phyloP scores from a whole-genome alignment of 1,140 invertebrate genomes.

The Heliconius hermathena region DNA sequence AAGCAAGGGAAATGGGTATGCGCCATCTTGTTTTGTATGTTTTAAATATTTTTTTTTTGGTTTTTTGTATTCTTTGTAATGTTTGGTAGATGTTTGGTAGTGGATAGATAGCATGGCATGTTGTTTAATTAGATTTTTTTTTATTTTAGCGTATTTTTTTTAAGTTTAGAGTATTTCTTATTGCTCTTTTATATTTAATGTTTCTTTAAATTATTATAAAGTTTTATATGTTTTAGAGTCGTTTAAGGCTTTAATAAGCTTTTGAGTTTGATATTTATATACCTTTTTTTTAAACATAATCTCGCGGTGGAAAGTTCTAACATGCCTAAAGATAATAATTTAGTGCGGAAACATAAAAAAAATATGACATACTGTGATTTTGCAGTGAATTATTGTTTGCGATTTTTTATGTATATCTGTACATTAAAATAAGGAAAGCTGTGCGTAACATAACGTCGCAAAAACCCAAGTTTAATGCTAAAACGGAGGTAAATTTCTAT shows the following conservation, averaged over 20 bases:
- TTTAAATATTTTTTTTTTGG: slow-evolving; percentile 17
- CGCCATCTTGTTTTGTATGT: slow-evolving; percentile 4
- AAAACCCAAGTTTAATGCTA: background rate
- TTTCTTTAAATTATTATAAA: background rate
- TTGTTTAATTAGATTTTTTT: slow-evolving; percentile 13
- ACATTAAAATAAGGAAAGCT: background rate
- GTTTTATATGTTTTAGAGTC: too few species aligned
- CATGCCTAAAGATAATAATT: background rate
- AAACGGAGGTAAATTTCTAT: slow-evolving; percentile 13
- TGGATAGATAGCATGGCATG: slow-evolving; percentile 7
- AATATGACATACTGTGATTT: background rate
- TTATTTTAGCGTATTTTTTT: slow-evolving; percentile 13
- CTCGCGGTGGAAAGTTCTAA: background rate
- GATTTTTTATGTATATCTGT: background rate
- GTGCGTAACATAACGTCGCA: background rate
- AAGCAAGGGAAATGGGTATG: slow-evolving; percentile 61
- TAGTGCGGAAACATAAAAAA: background rate
- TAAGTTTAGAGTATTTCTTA: too few species aligned
- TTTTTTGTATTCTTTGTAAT: background rate
- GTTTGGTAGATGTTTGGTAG: slow-evolving; percentile 5
- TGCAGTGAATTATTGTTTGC: background rate
- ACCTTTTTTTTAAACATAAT: background rate
- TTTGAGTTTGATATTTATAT: background rate
- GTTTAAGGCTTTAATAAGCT: too few species aligned
- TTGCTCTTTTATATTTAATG: background rate